Percentiles rank a stretch among this genome's conserved stretches.
phyloP scores from a whole-genome alignment of 2,113 vertebrate genomes.

The Pampusana beccarii region DNA sequence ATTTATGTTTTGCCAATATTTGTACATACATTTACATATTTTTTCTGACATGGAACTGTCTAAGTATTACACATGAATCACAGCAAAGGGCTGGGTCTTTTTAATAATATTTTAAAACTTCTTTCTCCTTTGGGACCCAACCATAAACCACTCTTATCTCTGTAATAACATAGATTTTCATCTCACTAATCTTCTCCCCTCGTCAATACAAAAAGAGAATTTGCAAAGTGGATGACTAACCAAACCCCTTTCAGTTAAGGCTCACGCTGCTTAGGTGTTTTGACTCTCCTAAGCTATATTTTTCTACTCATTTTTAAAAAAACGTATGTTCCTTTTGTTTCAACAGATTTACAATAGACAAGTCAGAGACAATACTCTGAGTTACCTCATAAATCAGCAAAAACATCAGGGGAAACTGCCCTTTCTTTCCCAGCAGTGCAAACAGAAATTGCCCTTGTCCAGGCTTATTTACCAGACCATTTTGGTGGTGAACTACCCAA shows the following conservation, averaged over 20 bases:
- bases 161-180: constrained; percentile 15
- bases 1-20: background rate
- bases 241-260: constrained; percentile 5
- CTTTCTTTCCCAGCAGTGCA: background rate
- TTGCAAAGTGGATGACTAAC: constrained; percentile 31
- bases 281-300: constrained; percentile 14
- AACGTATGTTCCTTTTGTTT: constrained; percentile 16
- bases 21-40: background rate
- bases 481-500: background rate
- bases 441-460: background rate
- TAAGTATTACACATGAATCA: background rate
- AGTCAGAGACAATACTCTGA: background rate
- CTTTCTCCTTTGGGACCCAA: background rate
- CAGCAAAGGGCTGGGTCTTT: background rate
- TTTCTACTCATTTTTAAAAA: constrained; percentile 10
- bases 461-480: background rate
- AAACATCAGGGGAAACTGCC: background rate
- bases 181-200: constrained; percentile 23
- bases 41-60: background rate
- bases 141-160: background rate
- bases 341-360: background rate
- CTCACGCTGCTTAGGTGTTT: background rate
- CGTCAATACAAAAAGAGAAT: constrained; percentile 15
- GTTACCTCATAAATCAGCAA: constrained; percentile 2
- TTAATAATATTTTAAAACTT: background rate